Percentiles rank a stretch among this genome's conserved stretches.
Conservation (phyloP, 1,140 invertebrate species). For the Pseudomyrmex concolor region DNA sequence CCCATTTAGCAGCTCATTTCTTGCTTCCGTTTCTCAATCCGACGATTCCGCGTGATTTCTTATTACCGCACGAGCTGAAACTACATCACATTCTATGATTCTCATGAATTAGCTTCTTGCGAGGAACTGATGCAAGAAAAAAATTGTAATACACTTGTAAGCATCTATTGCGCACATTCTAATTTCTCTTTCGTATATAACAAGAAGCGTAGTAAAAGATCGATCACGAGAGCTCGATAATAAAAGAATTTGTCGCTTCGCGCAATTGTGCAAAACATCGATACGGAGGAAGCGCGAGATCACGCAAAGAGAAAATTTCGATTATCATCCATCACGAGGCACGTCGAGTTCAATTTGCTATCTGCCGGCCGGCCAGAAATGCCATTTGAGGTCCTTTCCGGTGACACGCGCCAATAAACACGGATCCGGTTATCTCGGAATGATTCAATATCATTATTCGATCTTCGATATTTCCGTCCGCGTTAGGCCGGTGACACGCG, state of each 20-base stretch:
- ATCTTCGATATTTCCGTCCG: constrained; percentile 55
- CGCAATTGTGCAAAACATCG: neutral
- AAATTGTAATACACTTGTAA: too few relatives aligned
- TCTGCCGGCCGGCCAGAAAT: constrained; percentile 35
- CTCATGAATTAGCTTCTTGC: neutral
- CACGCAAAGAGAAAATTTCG: neutral
- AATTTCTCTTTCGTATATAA: neutral
- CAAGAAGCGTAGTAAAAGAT: neutral
- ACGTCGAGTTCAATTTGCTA: neutral
- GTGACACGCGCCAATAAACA: constrained; percentile 42
- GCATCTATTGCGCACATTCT: too few relatives aligned
- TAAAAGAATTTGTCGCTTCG: neutral
- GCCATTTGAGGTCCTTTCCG: constrained; percentile 37
- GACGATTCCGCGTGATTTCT: constrained; percentile 18
- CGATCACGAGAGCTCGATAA: neutral
- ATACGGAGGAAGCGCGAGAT: constrained; percentile 6
- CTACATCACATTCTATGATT: constrained; percentile 13
- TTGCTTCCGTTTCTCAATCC: constrained; percentile 6
- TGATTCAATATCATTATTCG: constrained; percentile 51
- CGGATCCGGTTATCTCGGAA: constrained; percentile 30
- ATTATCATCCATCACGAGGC: constrained; percentile 24
- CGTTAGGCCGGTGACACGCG: neutral
- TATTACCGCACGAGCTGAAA: neutral
- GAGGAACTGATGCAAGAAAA: neutral
- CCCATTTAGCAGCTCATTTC: constrained; percentile 23